phyloP scores from a whole-genome alignment of 2,113 vertebrate species.

The Psilopsiagon aymara region DNA sequence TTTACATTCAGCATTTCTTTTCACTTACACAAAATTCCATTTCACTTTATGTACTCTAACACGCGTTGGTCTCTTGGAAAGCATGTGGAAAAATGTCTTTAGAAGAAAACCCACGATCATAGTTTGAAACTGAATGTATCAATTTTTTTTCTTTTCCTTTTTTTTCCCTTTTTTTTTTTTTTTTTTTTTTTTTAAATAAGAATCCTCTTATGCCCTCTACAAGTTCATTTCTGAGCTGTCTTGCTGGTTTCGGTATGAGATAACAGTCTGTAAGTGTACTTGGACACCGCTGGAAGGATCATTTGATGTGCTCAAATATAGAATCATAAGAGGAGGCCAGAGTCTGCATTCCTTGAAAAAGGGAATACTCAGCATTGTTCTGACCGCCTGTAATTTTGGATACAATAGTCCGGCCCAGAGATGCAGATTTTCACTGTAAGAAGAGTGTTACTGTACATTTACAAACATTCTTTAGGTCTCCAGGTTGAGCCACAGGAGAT shows the following conservation, averaged over 20 bases:
- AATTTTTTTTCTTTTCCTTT: conserved; percentile 45
- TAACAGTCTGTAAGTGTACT: conserved; percentile 83
- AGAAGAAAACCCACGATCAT: conserved; percentile 73
- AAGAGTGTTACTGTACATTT: conserved; percentile 82
- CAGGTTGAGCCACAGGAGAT: conserved; percentile 63
- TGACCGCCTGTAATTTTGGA: conserved; percentile 62
- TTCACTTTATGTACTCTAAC: conserved; percentile 66
- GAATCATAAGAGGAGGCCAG: conserved; percentile 74
- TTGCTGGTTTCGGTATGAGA: conserved; percentile 94
- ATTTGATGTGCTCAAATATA: conserved; percentile 89
- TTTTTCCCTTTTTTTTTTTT: neutral
- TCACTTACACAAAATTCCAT: conserved; percentile 74
- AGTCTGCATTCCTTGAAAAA: conserved; percentile 73
- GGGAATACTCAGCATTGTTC: conserved; percentile 67
- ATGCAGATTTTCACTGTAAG: conserved; percentile 71
- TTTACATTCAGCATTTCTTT: conserved; percentile 84
- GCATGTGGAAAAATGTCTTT: conserved; percentile 71
- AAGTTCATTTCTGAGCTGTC: conserved; percentile 81
- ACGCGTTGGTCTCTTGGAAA: conserved; percentile 76
- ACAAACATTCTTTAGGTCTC: conserved; percentile 81
- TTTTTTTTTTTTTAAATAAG: conserved; percentile 44
- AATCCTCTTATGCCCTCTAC: conserved; percentile 75
- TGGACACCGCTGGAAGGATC: conserved; percentile 77
- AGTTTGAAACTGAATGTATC: conserved; percentile 72
- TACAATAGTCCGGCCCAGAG: conserved; percentile 75